These are phyloP conservation scores for Cettia cetti DNA, from an alignment of 2,113 vertebrate species.

Conservation along the genomic window DNA sequence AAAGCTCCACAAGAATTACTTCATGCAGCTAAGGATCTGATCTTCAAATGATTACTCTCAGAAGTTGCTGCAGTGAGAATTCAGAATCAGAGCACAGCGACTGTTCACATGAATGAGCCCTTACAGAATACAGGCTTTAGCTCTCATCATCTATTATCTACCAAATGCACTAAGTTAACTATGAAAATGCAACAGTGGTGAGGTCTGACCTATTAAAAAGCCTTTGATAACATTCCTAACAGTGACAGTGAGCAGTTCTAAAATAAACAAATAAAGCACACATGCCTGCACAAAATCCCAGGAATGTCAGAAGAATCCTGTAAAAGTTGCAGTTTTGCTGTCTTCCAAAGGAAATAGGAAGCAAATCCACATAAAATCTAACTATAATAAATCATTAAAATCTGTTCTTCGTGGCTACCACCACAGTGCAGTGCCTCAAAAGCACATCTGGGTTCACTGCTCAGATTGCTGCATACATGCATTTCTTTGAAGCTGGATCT, in stretches of 20 bases:
- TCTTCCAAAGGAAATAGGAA: conserved; percentile 41
- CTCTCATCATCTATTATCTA: not conserved
- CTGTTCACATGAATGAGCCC: not conserved
- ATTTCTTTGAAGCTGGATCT: not conserved
- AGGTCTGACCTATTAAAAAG: conserved; percentile 27
- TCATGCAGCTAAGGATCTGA: not conserved
- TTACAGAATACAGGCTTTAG: not conserved
- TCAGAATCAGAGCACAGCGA: not conserved
- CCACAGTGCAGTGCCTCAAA: not conserved
- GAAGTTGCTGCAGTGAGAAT: not conserved
- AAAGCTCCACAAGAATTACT: not conserved
- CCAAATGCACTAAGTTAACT: not conserved
- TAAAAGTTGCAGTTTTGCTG: not conserved
- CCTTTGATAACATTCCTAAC: not conserved
- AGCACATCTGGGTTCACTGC: not conserved
- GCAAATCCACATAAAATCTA: conserved; percentile 6
- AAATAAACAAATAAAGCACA: not conserved
- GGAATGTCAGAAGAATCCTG: not conserved
- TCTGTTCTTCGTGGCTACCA: not conserved
- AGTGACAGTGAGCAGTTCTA: not conserved
- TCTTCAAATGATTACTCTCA: conserved; percentile 18
- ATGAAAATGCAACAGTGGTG: not conserved
- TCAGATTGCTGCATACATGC: not conserved
- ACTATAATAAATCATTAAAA: conserved; percentile 16
- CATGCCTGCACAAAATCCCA: not conserved